A percentile compares a stretch with the other conserved stretches of the same genome.
Conservation (phyloP, 2,113 vertebrate species). For the Lynx canadensis region DNA sequence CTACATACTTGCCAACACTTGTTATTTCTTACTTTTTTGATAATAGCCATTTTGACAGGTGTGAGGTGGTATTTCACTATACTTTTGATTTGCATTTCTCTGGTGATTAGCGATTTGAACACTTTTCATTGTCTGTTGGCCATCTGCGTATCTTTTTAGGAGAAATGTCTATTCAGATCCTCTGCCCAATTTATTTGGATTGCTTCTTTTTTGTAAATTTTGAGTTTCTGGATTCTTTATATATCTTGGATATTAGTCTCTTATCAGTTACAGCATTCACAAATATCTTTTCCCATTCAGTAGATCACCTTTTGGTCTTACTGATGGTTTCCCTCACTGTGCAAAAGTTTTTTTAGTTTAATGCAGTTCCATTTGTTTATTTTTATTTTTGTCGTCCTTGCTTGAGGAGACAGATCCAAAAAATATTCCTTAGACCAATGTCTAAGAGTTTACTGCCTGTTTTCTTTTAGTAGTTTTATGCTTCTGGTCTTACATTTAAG, state of each 20-base stretch:
- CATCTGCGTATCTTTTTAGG: neutral
- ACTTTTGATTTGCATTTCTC: neutral
- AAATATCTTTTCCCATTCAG: neutral
- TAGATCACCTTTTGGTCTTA: neutral
- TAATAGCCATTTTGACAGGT: neutral
- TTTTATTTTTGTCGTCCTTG: neutral
- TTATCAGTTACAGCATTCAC: neutral
- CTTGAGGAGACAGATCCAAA: neutral
- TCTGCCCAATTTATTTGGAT: neutral
- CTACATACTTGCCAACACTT: neutral
- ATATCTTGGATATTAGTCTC: neutral
- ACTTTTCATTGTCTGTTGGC: neutral
- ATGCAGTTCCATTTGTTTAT: neutral
- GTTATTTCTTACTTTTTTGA: neutral
- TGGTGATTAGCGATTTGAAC: neutral
- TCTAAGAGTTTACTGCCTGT: neutral
- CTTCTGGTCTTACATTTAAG: neutral
- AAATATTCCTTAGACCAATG: neutral
- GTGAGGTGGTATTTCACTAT: neutral
- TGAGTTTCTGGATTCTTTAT: neutral
- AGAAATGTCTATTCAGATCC: neutral
- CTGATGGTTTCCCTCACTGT: neutral
- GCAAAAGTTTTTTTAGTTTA: neutral
- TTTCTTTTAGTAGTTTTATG: neutral
- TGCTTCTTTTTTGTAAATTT: neutral